phyloP scores from a whole-genome alignment of 2,888 invertebrate genomes.

The Mechanitis mazaeus region DNA sequence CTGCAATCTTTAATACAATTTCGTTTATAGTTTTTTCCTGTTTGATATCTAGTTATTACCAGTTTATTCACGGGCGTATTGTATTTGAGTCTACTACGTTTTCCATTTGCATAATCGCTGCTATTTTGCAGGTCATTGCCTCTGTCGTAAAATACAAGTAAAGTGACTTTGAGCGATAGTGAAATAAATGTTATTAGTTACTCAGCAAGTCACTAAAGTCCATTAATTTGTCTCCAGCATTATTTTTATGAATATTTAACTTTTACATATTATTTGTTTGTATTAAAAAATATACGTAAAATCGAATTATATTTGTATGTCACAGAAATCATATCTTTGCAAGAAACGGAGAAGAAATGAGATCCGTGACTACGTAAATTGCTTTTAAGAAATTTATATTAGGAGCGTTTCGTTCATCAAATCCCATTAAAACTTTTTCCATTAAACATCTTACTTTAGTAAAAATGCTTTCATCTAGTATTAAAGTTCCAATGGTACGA shows the following conservation, averaged over 20 bases:
- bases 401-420: constrained; percentile 62
- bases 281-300: constrained; percentile 1
- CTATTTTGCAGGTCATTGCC: constrained; percentile 2
- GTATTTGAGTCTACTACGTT: not conserved
- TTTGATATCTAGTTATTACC: too few species aligned
- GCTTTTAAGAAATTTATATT: constrained; percentile 55
- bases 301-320: constrained; percentile 11
- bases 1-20: too few species aligned
- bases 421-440: constrained; percentile 73
- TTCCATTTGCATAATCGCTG: not conserved
- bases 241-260: constrained; percentile 14
- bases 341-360: constrained; percentile 36
- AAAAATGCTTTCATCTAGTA: constrained; percentile 58
- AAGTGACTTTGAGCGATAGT: constrained; percentile 9
- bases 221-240: constrained; percentile 14
- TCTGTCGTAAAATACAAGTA: constrained; percentile 9
- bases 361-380: constrained; percentile 45
- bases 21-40: too few species aligned
- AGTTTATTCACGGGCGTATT: too few species aligned
- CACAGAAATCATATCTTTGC: constrained; percentile 27
- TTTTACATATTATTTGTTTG: not conserved
- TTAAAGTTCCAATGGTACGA: constrained; percentile 54
- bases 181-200: constrained; percentile 13
- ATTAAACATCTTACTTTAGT: constrained; percentile 64
- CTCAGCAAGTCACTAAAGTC: constrained; percentile 13